phyloP scores from a whole-genome alignment of 2,888 invertebrate genomes.

The Alviniconcha strummeri region DNA sequence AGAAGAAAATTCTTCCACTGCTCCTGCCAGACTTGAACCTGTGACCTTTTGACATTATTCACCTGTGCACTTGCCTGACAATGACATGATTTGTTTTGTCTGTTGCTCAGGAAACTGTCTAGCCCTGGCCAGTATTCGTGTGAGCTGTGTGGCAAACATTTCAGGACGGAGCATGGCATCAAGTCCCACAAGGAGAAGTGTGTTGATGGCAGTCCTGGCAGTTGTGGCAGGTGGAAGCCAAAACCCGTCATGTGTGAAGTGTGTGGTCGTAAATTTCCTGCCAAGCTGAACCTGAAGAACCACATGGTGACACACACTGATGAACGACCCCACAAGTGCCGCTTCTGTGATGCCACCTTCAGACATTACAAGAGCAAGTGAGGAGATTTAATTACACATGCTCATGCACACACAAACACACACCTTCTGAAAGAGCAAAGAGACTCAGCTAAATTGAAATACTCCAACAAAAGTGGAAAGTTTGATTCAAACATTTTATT shows the following conservation, averaged over 20 bases:
- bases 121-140: constrained; percentile 17
- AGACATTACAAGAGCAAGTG: constrained; percentile 27
- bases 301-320: constrained; percentile 31
- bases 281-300: constrained; percentile 28
- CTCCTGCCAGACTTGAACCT: no score
- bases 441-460: neutral
- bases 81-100: neutral
- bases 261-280: constrained; percentile 23
- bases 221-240: neutral
- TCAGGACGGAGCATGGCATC: constrained; percentile 16
- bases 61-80: neutral
- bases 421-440: neutral
- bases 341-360: constrained; percentile 29
- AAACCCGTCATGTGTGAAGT: constrained; percentile 29
- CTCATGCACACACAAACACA: neutral
- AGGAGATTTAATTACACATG: neutral
- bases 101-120: constrained; percentile 22
- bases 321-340: constrained; percentile 28
- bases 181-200: constrained; percentile 16
- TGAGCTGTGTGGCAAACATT: constrained; percentile 21
- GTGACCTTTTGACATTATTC: neutral
- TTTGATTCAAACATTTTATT: neutral
- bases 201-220: neutral
- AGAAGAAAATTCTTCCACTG: no score
- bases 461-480: neutral